phyloP scores from a whole-genome alignment of 2,113 vertebrate genomes.

The Aix galericulata region DNA sequence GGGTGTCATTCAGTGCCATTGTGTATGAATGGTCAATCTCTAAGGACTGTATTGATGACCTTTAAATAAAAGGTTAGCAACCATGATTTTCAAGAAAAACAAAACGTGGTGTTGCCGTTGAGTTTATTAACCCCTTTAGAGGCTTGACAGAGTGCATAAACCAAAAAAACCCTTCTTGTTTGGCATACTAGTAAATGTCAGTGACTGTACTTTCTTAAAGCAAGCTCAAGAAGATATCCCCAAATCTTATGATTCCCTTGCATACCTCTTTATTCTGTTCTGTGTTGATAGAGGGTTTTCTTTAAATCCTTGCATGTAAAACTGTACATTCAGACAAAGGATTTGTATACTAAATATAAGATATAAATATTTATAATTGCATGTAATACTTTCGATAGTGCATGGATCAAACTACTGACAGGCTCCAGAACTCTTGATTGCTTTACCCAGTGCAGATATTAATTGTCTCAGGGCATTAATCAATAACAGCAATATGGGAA shows the following conservation, averaged over 20 bases:
- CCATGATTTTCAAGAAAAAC: not conserved
- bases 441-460: not conserved
- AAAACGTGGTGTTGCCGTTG: not conserved
- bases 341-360: constrained; percentile 32
- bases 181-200: not conserved
- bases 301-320: constrained; percentile 24
- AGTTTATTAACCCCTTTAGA: constrained; percentile 8
- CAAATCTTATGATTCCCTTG: constrained; percentile 5
- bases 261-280: not conserved
- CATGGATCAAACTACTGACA: not conserved
- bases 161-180: not conserved
- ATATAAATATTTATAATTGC: constrained; percentile 34
- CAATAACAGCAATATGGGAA: not conserved
- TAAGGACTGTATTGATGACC: not conserved
- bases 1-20: not conserved
- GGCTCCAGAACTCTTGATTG: not conserved
- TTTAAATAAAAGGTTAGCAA: not conserved
- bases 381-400: not conserved
- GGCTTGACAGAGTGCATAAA: constrained; percentile 7
- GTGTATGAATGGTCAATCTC: not conserved
- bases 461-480: not conserved
- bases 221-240: constrained; percentile 3
- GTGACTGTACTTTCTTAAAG: not conserved
- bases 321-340: constrained; percentile 4
- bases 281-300: not conserved